These are phyloP conservation scores for Garra rufa DNA, from an alignment of 2,113 vertebrate species.

Conservation along the genomic window DNA sequence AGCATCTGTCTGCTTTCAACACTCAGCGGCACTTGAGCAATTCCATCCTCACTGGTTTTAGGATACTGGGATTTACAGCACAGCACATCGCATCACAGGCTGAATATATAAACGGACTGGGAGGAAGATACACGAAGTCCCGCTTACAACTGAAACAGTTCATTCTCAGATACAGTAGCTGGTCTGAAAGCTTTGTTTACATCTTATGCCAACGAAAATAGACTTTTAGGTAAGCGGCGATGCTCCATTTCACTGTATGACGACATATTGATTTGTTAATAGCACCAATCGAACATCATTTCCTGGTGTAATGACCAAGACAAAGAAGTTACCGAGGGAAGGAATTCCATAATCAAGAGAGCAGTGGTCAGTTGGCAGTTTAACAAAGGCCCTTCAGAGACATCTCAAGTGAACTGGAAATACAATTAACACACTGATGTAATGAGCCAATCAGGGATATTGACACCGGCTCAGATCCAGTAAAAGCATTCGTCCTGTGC, in stretches of 20 bases:
- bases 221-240: slow-evolving; percentile 29
- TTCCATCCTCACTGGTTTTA: slow-evolving; percentile 53
- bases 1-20: not conserved
- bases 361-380: slow-evolving; percentile 15
- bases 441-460: not conserved
- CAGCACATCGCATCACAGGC: slow-evolving; percentile 31
- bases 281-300: slow-evolving; percentile 65
- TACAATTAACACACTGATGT: slow-evolving; percentile 24
- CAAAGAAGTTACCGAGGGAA: slow-evolving; percentile 18
- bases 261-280: slow-evolving; percentile 67
- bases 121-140: slow-evolving; percentile 60
- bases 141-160: slow-evolving; percentile 60
- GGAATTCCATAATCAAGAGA: slow-evolving; percentile 32
- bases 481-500: not conserved
- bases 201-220: slow-evolving; percentile 43
- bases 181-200: slow-evolving; percentile 40
- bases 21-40: slow-evolving; percentile 31
- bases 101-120: slow-evolving; percentile 66
- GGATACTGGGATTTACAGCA: not conserved
- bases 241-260: slow-evolving; percentile 41
- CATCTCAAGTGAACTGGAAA: not conserved
- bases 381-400: slow-evolving; percentile 12
- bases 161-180: slow-evolving; percentile 64
- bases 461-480: not conserved
- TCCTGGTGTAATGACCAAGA: slow-evolving; percentile 43